Conservation (phyloP, 35 echinoderm and acorn worm species). For the Nesometra sesokonis region DNA sequence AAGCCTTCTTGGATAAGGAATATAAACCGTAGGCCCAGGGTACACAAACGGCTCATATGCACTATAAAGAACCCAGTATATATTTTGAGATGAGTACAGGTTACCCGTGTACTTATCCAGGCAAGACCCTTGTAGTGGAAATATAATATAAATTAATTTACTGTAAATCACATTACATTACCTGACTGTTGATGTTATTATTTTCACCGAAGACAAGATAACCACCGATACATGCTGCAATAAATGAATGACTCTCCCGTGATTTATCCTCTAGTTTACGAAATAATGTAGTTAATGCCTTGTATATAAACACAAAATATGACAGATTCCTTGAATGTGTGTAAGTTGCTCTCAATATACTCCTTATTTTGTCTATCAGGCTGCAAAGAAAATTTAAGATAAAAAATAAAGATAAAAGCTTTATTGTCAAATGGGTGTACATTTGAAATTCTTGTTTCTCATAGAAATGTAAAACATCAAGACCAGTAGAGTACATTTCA, state of each 20-base stretch:
- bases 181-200: conserved; percentile 95
- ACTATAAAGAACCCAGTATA: no score
- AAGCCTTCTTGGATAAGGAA: no score
- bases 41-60: no score
- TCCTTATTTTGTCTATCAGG: conserved; percentile 50
- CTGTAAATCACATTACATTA: not conserved
- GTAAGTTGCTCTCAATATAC: conserved; percentile 63
- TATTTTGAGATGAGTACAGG: no score
- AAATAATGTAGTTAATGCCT: conserved; percentile 54
- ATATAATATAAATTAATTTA: no score
- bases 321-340: conserved; percentile 86
- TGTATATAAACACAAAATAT: conserved; percentile 88
- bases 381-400: conserved; percentile 6
- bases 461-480: no score
- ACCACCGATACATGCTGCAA: conserved; percentile 80
- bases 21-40: no score
- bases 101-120: no score
- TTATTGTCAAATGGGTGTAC: no score
- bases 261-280: conserved; percentile 54
- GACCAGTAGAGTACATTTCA: no score
- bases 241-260: conserved; percentile 47
- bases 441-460: not conserved
- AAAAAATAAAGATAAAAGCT: not conserved
- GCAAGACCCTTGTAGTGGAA: no score
- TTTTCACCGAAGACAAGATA: conserved; percentile 91